Evolutionary conservation across 1,140 invertebrate genomes (phyloP), one percentile per base, ranked within the genome.

Genomic region (Pentalonia nigronervosa): DNA sequence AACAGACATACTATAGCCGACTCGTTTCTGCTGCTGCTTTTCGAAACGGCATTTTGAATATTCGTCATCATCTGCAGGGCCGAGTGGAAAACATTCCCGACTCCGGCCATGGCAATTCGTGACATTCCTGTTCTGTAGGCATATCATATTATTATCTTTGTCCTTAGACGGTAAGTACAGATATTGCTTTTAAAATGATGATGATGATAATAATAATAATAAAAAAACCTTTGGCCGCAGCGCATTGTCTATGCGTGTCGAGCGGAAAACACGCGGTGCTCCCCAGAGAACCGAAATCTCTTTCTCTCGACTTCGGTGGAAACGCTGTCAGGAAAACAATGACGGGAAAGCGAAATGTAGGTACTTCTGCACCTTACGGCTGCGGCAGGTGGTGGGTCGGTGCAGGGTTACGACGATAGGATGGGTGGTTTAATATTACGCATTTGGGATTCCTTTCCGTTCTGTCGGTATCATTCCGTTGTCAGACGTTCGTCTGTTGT

Each of bases 21-120:
- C 50, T 20, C 60, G 7, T n/a, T 76, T 30, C 30, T 67, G 60
- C 30, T 17, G 60, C 30, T n/a, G 30, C 60, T 76, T 76, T 76
- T 76, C 30, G n/a, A 76, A 76, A 76, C n/a, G 60, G 60, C 60
- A 76, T 76, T 84, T 84, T 84, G 83, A 84, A 41, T 41, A 84
- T 84, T 84, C 34, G 41, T 41, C 21, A 45, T 41, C 21, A 4
- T 41, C 41, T 11, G 21, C 23, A 36, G 41, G 23, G 11, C 23
- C 9, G 21, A 30, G 14, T 25, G 36, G 36, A 84, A 45, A 45
- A 84, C 41, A 84, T 84, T 41, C 41, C 83, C 36, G 9, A 45
- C 36, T 84, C 83, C 36, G 36, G 36, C 60, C 36, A 41, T 45
- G n/a, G 30, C 60, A n/a, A 76, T 76, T 76, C 60, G 60, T 76